Evolutionary conservation across 1,140 invertebrate species (phyloP).

Genomic region (Euwallacea fornicatus): DNA sequence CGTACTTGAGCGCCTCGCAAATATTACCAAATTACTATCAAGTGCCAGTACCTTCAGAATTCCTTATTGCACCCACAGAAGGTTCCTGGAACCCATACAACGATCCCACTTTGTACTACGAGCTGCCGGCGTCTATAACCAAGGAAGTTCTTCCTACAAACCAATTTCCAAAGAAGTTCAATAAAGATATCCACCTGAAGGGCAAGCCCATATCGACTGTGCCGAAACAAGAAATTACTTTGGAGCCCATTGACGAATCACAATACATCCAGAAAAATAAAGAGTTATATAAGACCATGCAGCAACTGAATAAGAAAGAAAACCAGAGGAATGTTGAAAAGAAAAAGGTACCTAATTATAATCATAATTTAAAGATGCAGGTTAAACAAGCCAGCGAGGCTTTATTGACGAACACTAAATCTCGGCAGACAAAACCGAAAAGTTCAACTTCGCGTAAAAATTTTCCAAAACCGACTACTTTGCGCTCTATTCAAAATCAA

Average conservation of each 20-base stretch:
- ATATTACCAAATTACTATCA: constrained; percentile 40
- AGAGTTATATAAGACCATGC: constrained; percentile 44
- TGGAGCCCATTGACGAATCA: constrained; percentile 43
- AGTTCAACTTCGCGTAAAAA: not conserved
- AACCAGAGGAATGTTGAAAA: constrained; percentile 46
- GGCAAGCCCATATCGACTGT: constrained; percentile 45
- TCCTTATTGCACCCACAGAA: constrained; percentile 45
- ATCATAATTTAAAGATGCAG: not conserved
- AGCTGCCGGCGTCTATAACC: constrained; percentile 42
- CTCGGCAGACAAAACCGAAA: constrained; percentile 15
- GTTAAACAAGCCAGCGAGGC: not conserved
- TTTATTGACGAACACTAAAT: constrained; percentile 19
- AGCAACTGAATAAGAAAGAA: constrained; percentile 47
- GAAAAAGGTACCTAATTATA: constrained; percentile 32
- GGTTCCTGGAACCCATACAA: constrained; percentile 51
- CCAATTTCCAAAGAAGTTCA: constrained; percentile 51
- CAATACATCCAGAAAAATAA: constrained; percentile 46
- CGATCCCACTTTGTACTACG: constrained; percentile 50
- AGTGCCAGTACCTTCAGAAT: constrained; percentile 47
- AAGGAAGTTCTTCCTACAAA: constrained; percentile 44
- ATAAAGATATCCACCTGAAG: constrained; percentile 48
- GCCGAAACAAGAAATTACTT: constrained; percentile 46
- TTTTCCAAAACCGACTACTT: not conserved
- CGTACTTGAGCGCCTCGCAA: constrained; percentile 43
- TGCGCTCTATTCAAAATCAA: not conserved